Conservation (phyloP, 2,888 invertebrate genomes). For the Orgyia antiqua region DNA sequence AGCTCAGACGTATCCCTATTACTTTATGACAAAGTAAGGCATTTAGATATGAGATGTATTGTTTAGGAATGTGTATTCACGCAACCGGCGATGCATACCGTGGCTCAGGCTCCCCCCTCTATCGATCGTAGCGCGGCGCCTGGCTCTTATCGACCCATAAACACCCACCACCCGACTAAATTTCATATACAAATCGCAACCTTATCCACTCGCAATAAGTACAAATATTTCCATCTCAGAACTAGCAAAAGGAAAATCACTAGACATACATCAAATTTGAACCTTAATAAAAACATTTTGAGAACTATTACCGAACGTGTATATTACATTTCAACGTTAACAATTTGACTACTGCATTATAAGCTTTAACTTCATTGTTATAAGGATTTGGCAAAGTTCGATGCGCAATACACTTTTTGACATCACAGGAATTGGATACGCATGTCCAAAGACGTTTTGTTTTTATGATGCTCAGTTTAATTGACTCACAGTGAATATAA, state of each 20-base stretch:
- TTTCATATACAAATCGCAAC: constrained; percentile 49
- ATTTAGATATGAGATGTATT: constrained; percentile 40
- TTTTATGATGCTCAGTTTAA: constrained; percentile 35
- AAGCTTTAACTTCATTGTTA: constrained; percentile 53
- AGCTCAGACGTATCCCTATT: too few relatives aligned
- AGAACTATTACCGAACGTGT: constrained; percentile 50
- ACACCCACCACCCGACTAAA: constrained; percentile 43
- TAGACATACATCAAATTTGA: constrained; percentile 45
- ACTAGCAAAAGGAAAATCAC: constrained; percentile 18
- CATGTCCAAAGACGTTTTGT: constrained; percentile 63
- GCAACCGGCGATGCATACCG: constrained; percentile 44
- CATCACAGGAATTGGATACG: constrained; percentile 56
- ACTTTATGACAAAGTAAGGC: constrained; percentile 31
- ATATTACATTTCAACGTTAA: constrained; percentile 31
- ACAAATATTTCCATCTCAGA: constrained; percentile 29
- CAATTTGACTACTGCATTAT: constrained; percentile 53
- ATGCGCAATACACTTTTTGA: constrained; percentile 45
- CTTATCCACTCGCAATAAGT: constrained; percentile 42
- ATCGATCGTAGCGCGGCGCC: constrained; percentile 62
- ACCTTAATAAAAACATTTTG: constrained; percentile 55
- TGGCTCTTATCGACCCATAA: constrained; percentile 63
- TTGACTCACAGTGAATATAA: too few relatives aligned
- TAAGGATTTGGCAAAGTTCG: constrained; percentile 42
- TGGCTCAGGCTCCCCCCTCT: constrained; percentile 50
- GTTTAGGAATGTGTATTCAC: constrained; percentile 48